phyloP scores from a whole-genome alignment of 2,888 invertebrate species.

The Aphrophora alni region DNA sequence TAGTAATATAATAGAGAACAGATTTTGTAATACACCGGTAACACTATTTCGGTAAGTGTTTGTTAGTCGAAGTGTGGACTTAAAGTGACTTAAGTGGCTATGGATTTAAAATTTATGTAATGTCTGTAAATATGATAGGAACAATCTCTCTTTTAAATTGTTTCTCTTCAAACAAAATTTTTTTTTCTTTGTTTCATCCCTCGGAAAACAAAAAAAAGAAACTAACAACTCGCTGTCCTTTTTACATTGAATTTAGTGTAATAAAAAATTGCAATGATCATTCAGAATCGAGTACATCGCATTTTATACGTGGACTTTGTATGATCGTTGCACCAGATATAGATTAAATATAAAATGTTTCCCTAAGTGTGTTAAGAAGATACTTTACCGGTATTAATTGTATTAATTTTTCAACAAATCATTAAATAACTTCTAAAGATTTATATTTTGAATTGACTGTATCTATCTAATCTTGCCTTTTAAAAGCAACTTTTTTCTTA shows the following conservation, averaged over 20 bases:
- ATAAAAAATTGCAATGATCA: neutral
- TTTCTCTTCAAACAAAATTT: neutral
- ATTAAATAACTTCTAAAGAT: neutral
- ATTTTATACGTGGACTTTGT: neutral
- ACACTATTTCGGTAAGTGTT: neutral
- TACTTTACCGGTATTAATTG: neutral
- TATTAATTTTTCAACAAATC: neutral
- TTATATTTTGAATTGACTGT: neutral
- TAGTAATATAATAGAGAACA: neutral
- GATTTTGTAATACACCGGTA: slow-evolving; percentile 2
- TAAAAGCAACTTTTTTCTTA: neutral
- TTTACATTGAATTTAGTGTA: slow-evolving; percentile 4
- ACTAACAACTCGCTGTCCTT: neutral
- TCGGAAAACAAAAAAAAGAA: neutral
- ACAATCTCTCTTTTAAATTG: slow-evolving; percentile 4
- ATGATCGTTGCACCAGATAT: neutral
- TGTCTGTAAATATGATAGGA: neutral
- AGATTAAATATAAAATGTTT: neutral
- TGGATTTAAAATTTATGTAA: neutral
- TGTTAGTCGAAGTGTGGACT: neutral
- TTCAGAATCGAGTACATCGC: neutral
- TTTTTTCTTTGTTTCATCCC: neutral
- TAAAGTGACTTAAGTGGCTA: neutral
- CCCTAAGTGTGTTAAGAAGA: neutral
- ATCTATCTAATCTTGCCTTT: slow-evolving; percentile 7